Base-by-base conservation (phyloP, 53 echinoderm and acorn worm genomes). In the Holothuria scabra region DNA sequence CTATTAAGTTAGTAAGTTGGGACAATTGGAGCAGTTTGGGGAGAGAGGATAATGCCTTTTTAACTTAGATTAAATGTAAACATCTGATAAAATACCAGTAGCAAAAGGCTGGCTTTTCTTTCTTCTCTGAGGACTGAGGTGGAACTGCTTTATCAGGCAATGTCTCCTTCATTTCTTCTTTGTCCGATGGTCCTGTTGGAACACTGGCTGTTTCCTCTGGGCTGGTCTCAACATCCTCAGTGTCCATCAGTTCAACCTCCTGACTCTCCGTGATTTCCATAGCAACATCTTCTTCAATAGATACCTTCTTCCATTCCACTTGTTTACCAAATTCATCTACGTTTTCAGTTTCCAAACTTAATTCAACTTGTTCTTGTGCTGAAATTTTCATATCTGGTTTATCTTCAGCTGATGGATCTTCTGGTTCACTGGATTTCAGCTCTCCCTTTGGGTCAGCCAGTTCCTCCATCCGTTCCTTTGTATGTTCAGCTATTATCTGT, bases 201-300 rank as follows among this genome's bases (percentile, higher is more conserved):
- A 60, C 56, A 9, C 64, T 80, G 20, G 67, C 66, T 58, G 79
- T 23, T 66, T 49, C 80, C 44, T 80, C 80, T n/a, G 59, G 26
- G 28, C 29, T 80, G 33, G 48, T 80, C 16, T 46, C 80, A 13
- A 64, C 49, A 46, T 30, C 76, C 6, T 28, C 30, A 26, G 66
- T 65, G 29, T 86, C 56, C 65, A 64, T 67, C 28, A 37, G 10
- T 34, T 58, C 59, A 32, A 74, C 86, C 60, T 37, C 64, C 25
- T 80, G 56, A 13, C 63, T 32, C 55, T 76, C 52, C 3, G 67
- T 24, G 25, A 72, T 72, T 20, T 72, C 72, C 72, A 72, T 72
- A 16, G 24, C 22, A 3, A 14, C 26, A 44, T 46, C 26, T 72
- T 44, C 72, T 72, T 72, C 72, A 9, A 72, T 44, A 65, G 31